A percentile compares a stretch with the other conserved stretches of the same genome.
phyloP scores from a whole-genome alignment of 2,888 invertebrate genomes.

The Alloscopus bannaensis region DNA sequence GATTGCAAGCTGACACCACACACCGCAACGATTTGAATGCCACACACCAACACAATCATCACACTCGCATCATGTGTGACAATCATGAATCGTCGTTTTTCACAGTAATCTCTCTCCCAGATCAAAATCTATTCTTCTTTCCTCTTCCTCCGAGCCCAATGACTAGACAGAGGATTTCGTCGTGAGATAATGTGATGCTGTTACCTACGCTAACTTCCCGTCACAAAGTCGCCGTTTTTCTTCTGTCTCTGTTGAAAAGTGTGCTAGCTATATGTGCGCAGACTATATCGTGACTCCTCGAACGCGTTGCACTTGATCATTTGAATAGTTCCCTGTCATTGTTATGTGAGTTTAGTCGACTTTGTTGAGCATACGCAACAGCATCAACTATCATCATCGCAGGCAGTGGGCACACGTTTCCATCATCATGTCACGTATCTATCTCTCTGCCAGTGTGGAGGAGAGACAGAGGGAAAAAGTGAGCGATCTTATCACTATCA shows the following conservation, averaged over 20 bases:
- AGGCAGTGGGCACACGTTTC: constrained; percentile 60
- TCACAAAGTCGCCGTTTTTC: constrained; percentile 49
- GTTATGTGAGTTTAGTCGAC: no score
- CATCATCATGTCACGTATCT: constrained; percentile 56
- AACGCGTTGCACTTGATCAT: constrained; percentile 32
- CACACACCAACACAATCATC: constrained; percentile 40
- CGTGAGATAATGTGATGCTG: neutral
- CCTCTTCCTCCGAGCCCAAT: neutral
- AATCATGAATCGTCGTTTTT: constrained; percentile 41
- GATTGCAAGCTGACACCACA: constrained; percentile 11
- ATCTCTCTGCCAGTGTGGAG: neutral
- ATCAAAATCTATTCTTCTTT: constrained; percentile 38
- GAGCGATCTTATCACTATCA: constrained; percentile 44
- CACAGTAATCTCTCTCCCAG: constrained; percentile 31
- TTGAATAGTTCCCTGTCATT: no score
- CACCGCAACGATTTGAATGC: no score
- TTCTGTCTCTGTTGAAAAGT: constrained; percentile 13
- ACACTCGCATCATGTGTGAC: constrained; percentile 33
- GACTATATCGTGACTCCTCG: constrained; percentile 37
- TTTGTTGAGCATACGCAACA: constrained; percentile 10
- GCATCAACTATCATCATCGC: constrained; percentile 26
- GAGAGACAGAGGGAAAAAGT: constrained; percentile 1
- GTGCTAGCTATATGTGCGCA: no score
- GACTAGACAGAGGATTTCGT: neutral
- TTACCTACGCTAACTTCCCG: constrained; percentile 50